Evolutionary conservation across 2,113 vertebrate species (phyloP), one percentile per base, ranked within the genome.

Genomic region (Lepus americanus): DNA sequence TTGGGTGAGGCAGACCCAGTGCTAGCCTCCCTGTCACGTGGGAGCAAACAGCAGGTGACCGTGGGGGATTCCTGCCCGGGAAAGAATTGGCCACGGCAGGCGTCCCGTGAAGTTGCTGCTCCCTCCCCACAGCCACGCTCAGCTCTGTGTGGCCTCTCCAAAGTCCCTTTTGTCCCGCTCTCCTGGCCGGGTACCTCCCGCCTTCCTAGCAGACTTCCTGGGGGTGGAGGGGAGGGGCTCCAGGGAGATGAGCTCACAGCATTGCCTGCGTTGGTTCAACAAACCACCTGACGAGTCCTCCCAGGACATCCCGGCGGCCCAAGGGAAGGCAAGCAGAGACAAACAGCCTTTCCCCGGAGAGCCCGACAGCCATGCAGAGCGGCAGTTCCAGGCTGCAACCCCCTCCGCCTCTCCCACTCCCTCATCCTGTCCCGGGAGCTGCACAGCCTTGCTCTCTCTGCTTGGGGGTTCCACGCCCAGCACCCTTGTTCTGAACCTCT

Each of bases 161-260:
- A 81, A 91, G 49, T 51, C 22, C n/a, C 61, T 72, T 23, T 0
- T 33, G 33, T 36, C 64, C 39, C 74, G 49, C 64, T 70, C 31
- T 86, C 59, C 73, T 25, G 4, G 22, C 29, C 80, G 19, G 66
- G 70, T 96, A 91, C 78, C n/a, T 76, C 92, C 69, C 74, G 22
- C 84, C 84, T 82, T 63, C 79, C 27, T 33, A 33, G 16, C 87
- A 94, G 76, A 85, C 63, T 94, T 96, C 64, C 81, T 9, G 44
- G 44, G 44, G 44, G 44, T 7, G 44, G 44, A 39, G 39, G 39
- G 39, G 39, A 9, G 78, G 63, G 5, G 31, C 93, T 80, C 90
- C 4, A 9, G 95, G 64, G 95, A 96, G 86, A 97, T 95, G 97
- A 97, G 93, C 95, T 97, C 96, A 93, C 0, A 0, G 61, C 59